Percentiles rank a stretch among this genome's conserved stretches.
These are phyloP conservation scores for Semaprochilodus insignis DNA, from an alignment of 2,797 vertebrate species.

Conservation along the genomic window DNA sequence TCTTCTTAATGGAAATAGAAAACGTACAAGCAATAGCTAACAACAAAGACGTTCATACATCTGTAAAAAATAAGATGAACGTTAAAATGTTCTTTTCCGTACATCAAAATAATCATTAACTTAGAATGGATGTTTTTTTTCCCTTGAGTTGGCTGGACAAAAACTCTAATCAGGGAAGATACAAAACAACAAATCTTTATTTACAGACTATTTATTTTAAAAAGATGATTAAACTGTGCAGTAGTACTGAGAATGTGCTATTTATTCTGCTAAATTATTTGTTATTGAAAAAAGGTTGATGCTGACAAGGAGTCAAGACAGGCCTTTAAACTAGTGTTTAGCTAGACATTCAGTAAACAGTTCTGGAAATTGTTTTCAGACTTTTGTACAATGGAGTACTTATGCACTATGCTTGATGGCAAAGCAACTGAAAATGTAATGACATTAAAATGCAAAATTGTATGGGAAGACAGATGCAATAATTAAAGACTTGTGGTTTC, in stretches of 20 bases:
- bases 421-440: background rate
- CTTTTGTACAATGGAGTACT: background rate
- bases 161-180: too few relatives aligned
- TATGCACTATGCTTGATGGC: background rate
- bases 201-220: background rate
- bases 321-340: background rate
- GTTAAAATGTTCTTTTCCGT: background rate
- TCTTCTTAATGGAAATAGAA: background rate
- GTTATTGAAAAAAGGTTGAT: background rate
- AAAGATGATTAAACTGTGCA: background rate
- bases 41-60: background rate
- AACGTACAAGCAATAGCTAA: background rate
- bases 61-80: background rate
- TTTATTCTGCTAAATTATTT: background rate
- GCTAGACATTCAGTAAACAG: constrained; percentile 7
- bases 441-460: background rate
- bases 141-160: too few relatives aligned
- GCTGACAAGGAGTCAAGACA: background rate
- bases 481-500: background rate
- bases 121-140: background rate
- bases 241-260: constrained; percentile 1
- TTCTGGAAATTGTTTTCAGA: background rate
- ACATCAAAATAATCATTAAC: background rate
- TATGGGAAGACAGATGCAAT: background rate
- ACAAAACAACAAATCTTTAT: background rate